Evolutionary conservation across 2,797 vertebrate genomes (phyloP), one percentile per base, ranked within the genome.

Genomic region (Crocodylus rhombifer): DNA sequence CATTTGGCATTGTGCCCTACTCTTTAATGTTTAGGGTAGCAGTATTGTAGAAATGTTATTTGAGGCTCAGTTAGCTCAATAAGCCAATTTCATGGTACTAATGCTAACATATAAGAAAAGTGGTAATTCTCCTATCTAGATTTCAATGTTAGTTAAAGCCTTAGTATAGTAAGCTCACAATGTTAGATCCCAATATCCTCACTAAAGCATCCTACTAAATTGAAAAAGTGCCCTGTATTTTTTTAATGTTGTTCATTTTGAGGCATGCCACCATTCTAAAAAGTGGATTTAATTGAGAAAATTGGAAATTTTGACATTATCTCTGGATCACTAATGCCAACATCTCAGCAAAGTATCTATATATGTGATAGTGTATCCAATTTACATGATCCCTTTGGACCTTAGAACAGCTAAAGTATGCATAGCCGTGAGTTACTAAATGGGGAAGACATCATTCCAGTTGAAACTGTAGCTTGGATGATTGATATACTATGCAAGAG

Each of bases 271-370:
- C 77, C 82, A 79, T n/a, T 83, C 91, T 89, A 86, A 77, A 42
- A 94, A 95, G 89, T 57, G 89, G 30, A 96, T 93, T 95, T 90
- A 94, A 94, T 94, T 91, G 87, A 92, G 84, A 63, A 77, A 87
- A 91, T 2, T 51, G 92, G 88, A 95, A 85, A 80, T 73, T 82
- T 28, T 90, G 63, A 42, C 64, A 74, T 91, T 96, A 84, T 69
- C 61, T 69, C 12, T 56, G 55, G 77, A 92, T 93, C 87, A 93
- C 57, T 84, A 95, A 94, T 94, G 36, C 18, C 55, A 95, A 81
- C 61, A 82, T 64, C 26, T 91, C 80, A 61, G 30, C 55, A 90
- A 82, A 63, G 25, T 20, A 16, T 30, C 16, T 82, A 84, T 80
- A 89, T 95, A 94, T 65, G 77, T 77, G 92, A 96, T 33, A 26